A percentile compares a stretch with the other conserved stretches of the same genome.
Evolutionary conservation across 2,888 invertebrate species (phyloP).

Genomic region (Sphaerophoria rueppellii): DNA sequence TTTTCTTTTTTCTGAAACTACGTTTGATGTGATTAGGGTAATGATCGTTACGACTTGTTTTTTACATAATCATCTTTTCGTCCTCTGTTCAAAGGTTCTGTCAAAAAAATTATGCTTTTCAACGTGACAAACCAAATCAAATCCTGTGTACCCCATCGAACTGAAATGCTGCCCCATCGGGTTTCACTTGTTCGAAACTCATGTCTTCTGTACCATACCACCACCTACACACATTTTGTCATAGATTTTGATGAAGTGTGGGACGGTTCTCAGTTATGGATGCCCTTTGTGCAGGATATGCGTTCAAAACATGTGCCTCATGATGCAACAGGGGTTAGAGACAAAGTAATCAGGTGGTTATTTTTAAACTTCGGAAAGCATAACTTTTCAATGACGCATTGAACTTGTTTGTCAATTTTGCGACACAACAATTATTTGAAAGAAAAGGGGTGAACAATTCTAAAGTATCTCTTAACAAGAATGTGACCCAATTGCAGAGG

Average conservation of each 20-base stretch:
- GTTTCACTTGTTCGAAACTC: slow-evolving; percentile 50
- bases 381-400: too few species aligned
- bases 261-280: background rate
- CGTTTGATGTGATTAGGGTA: too few species aligned
- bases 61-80: too few species aligned
- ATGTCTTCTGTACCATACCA: slow-evolving; percentile 22
- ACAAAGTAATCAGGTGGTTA: background rate
- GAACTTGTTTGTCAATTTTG: too few species aligned
- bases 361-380: background rate
- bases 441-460: too few species aligned
- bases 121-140: slow-evolving; percentile 15
- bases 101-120: background rate
- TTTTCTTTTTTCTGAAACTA: too few species aligned
- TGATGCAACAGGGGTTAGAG: background rate
- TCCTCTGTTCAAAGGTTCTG: too few species aligned
- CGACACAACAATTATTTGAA: too few species aligned
- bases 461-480: too few species aligned
- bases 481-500: too few species aligned
- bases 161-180: background rate
- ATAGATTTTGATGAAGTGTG: background rate
- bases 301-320: slow-evolving; percentile 3
- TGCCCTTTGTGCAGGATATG: slow-evolving; percentile 1
- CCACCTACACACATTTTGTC: background rate
- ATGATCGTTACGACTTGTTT: too few species aligned
- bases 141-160: background rate